phyloP scores from a whole-genome alignment of 1,140 invertebrate genomes.

The Drosophila trapezifrons region DNA sequence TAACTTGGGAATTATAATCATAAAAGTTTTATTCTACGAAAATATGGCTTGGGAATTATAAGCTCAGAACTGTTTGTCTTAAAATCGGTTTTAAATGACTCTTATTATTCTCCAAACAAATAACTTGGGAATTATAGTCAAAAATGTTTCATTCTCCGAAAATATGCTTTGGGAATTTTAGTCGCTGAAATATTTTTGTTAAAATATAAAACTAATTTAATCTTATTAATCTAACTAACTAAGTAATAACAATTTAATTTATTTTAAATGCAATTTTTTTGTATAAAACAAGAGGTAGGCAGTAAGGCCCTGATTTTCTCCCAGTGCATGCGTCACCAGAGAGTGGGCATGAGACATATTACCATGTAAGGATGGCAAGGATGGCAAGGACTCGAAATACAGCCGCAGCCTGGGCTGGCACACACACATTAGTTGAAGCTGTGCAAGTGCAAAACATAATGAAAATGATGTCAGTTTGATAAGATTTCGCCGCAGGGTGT shows the following conservation, averaged over 20 bases:
- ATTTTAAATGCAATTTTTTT: too few species aligned
- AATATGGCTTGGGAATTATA: not conserved
- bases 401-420: conserved; percentile 10
- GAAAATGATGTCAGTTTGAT: conserved; percentile 80
- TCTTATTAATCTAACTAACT: too few species aligned
- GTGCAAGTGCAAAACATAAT: conserved; percentile 78
- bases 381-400: conserved; percentile 7
- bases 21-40: too few species aligned
- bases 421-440: conserved; percentile 64
- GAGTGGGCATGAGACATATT: conserved; percentile 17
- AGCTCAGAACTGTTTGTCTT: too few species aligned
- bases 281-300: too few species aligned
- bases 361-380: conserved; percentile 12
- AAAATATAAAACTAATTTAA: too few species aligned
- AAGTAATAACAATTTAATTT: too few species aligned
- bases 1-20: not conserved
- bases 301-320: not conserved
- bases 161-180: too few species aligned
- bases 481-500: conserved; percentile 63
- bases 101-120: not conserved
- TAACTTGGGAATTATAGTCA: not conserved
- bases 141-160: too few species aligned
- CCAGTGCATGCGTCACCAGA: not conserved
- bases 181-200: too few species aligned
- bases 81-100: too few species aligned